Conservation (phyloP, 2,888 invertebrate genomes). For the Altica lythri region DNA sequence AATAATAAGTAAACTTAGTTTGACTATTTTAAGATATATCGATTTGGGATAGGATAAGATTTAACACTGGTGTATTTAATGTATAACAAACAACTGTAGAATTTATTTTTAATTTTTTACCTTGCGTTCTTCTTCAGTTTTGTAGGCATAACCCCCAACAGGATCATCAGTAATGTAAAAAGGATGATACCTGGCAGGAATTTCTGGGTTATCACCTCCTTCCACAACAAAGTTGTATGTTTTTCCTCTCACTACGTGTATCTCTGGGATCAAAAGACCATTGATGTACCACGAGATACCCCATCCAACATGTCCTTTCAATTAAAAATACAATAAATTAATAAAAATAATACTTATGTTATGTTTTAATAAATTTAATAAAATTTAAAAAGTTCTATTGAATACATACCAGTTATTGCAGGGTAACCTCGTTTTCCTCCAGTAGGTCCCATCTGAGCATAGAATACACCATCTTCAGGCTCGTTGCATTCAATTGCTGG, state of each 20-base stretch:
- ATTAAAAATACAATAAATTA: conserved; percentile 8
- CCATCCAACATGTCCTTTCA: conserved; percentile 91
- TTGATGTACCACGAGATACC: conserved; percentile 95
- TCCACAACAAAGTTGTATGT: conserved; percentile 88
- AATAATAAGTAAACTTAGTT: no score
- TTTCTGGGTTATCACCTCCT: conserved; percentile 78
- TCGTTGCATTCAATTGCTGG: conserved; percentile 88
- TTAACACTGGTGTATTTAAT: no score
- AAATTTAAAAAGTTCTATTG: no score
- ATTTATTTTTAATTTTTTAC: conserved; percentile 56
- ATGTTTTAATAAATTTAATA: not conserved
- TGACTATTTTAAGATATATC: no score
- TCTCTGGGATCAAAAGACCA: conserved; percentile 88
- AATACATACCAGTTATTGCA: conserved; percentile 76
- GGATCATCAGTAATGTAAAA: conserved; percentile 93
- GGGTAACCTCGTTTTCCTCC: conserved; percentile 89
- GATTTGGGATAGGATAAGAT: no score
- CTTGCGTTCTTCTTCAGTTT: conserved; percentile 78
- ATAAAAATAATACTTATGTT: no score
- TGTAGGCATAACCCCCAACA: conserved; percentile 87
- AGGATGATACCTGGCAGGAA: conserved; percentile 86
- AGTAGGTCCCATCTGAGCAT: conserved; percentile 92
- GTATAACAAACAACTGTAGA: not conserved
- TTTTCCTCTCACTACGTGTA: conserved; percentile 84
- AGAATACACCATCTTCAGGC: conserved; percentile 88